phyloP scores from a whole-genome alignment of 2,888 invertebrate species.

The Stenichneumon culpator region DNA sequence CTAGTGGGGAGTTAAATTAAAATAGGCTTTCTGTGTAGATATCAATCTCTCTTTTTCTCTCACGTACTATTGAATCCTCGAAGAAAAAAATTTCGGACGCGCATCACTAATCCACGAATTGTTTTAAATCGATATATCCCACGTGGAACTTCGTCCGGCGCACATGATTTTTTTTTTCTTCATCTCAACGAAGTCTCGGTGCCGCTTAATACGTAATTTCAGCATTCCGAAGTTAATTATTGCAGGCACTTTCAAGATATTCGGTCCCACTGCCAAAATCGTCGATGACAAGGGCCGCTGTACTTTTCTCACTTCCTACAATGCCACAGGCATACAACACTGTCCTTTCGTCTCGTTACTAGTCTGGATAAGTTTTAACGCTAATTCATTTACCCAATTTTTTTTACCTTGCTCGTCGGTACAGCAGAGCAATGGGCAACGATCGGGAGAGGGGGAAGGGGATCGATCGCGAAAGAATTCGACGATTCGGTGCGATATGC shows the following conservation, averaged over 20 bases:
- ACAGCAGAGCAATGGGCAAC: conserved; percentile 12
- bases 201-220: conserved; percentile 40
- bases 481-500: conserved; percentile 67
- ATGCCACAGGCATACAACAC: conserved; percentile 4
- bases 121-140: conserved; percentile 28
- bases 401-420: conserved; percentile 11
- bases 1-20: conserved; percentile 79
- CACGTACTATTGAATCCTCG: conserved; percentile 37
- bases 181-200: conserved; percentile 13
- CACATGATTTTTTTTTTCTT: conserved; percentile 19
- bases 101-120: conserved; percentile 25
- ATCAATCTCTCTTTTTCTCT: not conserved
- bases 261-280: conserved; percentile 45
- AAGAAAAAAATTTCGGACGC: conserved; percentile 3
- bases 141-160: conserved; percentile 2
- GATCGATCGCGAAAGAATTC: conserved; percentile 59
- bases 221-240: conserved; percentile 48
- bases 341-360: not conserved
- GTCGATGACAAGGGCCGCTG: conserved; percentile 46
- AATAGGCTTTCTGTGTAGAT: conserved; percentile 67
- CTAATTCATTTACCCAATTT: conserved; percentile 13
- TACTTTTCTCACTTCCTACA: conserved; percentile 17
- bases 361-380: conserved; percentile 5
- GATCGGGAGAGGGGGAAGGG: not conserved
- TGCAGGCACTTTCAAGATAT: conserved; percentile 70